phyloP scores from a whole-genome alignment of 2,797 vertebrate genomes.

The Steatocranus sp. region DNA sequence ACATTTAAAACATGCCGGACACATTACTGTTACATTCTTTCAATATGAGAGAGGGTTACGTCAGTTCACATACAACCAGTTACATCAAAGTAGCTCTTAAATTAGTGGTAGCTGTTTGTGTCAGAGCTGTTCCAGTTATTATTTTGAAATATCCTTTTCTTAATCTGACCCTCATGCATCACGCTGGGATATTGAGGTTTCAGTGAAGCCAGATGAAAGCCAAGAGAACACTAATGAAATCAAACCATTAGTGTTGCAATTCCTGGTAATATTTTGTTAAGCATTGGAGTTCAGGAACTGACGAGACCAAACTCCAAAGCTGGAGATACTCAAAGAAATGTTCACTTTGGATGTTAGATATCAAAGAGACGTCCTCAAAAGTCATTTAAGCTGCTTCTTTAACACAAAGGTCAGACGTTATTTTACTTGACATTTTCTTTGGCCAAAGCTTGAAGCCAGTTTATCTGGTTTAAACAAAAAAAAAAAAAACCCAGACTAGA shows the following conservation, averaged over 20 bases:
- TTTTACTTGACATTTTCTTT: background rate
- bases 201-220: background rate
- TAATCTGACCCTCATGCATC: background rate
- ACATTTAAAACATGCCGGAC: background rate
- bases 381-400: background rate
- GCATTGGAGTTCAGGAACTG: background rate
- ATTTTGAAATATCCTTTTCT: background rate
- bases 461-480: background rate
- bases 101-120: background rate
- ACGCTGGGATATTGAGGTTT: background rate
- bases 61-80: background rate
- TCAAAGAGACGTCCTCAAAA: background rate
- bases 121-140: background rate
- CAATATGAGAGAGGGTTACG: background rate
- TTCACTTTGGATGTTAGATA: background rate
- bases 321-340: background rate
- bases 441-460: background rate
- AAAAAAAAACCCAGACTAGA: accelerated
- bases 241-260: background rate
- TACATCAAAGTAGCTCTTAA: background rate
- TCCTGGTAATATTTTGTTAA: background rate
- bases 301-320: background rate
- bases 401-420: background rate
- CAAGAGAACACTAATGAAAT: background rate
- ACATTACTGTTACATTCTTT: background rate